Evolutionary conservation across 2,113 vertebrate species (phyloP), one percentile per base, ranked within the genome.

Genomic region (Nannobrachium achirus): DNA sequence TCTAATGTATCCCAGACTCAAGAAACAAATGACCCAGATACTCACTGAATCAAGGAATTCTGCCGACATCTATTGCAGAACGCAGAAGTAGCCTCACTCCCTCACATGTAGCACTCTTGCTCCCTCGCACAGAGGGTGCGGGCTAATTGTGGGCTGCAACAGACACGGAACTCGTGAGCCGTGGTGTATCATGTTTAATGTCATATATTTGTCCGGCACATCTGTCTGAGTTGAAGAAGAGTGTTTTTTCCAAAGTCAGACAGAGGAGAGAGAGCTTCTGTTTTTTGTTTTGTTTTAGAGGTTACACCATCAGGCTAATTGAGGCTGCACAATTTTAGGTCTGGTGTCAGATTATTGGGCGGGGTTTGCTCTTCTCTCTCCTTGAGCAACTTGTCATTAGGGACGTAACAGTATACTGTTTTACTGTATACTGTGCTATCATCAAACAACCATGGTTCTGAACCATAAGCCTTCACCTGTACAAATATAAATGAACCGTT

Each of bases 11-110:
- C 87, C 77, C 87, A 82, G 71, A 81, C 81, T 67, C 83, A 77
- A 65, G 69, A 44, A 86, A 89, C 79, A 77, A 84, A 79, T 84
- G 86, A 86, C 88, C 88, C 76, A 87, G 69, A 91, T 86, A 81
- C 66, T 72, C 75, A 77, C 11, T 79, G 78, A 89, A 78, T 85
- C 66, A 46, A 73, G 64, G 65, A 71, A 33, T 78, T 79, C 61
- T 75, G 65, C 78, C 57, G 72, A 84, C 69, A 6, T 58, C 7
- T 49, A 15, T 38, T 63, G 78, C 80, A 87, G 82, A 84, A 79
- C 60, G 78, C 80, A 87, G 82, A 84, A 79, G 76, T 57, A 64
- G 57, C 19, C 18, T 74, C 67, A 48, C 69, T 76, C 62, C n/a
- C n/a, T 42, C 66, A 71, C 56, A 33, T 33, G 25, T 33, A 33